Base-by-base conservation (phyloP, 2,113 vertebrate genomes). In the Cyphomyrus discorhynchus region DNA sequence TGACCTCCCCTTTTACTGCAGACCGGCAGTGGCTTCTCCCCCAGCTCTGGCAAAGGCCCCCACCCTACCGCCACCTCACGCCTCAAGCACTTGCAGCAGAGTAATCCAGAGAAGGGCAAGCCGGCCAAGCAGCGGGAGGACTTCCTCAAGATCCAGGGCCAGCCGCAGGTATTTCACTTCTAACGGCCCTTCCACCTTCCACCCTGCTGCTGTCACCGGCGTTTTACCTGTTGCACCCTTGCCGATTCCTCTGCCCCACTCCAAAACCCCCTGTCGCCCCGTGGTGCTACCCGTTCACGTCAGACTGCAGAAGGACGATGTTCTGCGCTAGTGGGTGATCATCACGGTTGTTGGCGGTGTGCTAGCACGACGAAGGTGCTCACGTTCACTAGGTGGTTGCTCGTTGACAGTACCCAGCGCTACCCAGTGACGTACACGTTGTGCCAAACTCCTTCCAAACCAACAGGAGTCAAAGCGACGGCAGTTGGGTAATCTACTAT, bases 71-170 rank as follows among this genome's bases (percentile, higher is more conserved):
- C 96, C 4, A 95, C 97, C 6, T 97, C 97, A 1, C 94, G 98
- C 91, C 97, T 99, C 94, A 99, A 98, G 95, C 97, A 97, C 91
- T 94, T 97, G 92, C 97, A 97, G 89, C 97, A 97, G 92, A 96
- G 96, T 95, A 98, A 97, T 93, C 96, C 97, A 0, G 98, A 99
- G 93, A 99, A 98, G 91, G 94, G 94, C 95, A 99, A 98, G 91
- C 96, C 96, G 77, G 92, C 96, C 92, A 99, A 97, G 92, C 97
- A 97, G 93, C 95, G 97, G 88, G 96, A 99, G 3, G 98, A 99
- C 89, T 98, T 97, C 95, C 91, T 98, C 94, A 95, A 97, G 94
- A 96, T 95, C 95, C 98, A 98, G 95, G 96, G 97, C 92, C 98
- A 98, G 94, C 97, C 98, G 94, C 98, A 99, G 98, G 98, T 98